These are phyloP conservation scores for Poecilia gillii DNA, from an alignment of 2,797 vertebrate species.

Conservation along the genomic window DNA sequence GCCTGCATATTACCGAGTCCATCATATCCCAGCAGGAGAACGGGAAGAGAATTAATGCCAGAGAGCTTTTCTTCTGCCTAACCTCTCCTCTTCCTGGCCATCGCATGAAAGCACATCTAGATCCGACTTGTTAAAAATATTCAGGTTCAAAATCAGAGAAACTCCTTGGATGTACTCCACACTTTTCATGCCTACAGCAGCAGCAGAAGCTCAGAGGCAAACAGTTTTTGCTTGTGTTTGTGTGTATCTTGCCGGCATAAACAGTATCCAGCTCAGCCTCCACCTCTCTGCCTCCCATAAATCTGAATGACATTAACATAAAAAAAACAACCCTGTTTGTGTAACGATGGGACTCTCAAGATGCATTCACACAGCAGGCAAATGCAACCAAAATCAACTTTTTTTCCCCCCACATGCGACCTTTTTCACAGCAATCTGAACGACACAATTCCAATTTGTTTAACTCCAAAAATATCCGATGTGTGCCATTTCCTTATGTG, in stretches of 20 bases:
- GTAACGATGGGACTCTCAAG: slow-evolving; percentile 32
- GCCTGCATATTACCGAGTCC: slow-evolving; percentile 76
- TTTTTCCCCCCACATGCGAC: too few relatives aligned
- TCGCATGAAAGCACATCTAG: slow-evolving; percentile 54
- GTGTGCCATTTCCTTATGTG: too few relatives aligned
- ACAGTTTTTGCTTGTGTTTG: slow-evolving; percentile 43
- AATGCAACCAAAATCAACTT: too few relatives aligned
- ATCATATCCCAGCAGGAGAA: slow-evolving; percentile 72
- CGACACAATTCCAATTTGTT: too few relatives aligned
- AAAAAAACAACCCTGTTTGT: slow-evolving; percentile 41
- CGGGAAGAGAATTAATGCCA: slow-evolving; percentile 62
- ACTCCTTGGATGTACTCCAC: slow-evolving; percentile 12
- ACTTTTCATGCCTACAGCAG: slow-evolving; percentile 16
- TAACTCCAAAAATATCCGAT: too few relatives aligned
- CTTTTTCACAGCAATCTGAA: too few relatives aligned
- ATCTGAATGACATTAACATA: slow-evolving; percentile 79
- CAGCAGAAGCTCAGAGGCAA: slow-evolving; percentile 46
- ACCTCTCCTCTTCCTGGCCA: slow-evolving; percentile 38
- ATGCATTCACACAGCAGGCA: too few relatives aligned
- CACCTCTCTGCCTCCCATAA: slow-evolving; percentile 66
- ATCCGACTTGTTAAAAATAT: slow-evolving; percentile 24
- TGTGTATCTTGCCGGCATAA: slow-evolving; percentile 67
- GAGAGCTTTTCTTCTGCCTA: slow-evolving; percentile 43
- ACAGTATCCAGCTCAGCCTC: slow-evolving; percentile 58
- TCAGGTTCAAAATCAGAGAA: slow-evolving; percentile 8